Conservation (phyloP, 2,113 vertebrate genomes). For the Isurus oxyrinchus region DNA sequence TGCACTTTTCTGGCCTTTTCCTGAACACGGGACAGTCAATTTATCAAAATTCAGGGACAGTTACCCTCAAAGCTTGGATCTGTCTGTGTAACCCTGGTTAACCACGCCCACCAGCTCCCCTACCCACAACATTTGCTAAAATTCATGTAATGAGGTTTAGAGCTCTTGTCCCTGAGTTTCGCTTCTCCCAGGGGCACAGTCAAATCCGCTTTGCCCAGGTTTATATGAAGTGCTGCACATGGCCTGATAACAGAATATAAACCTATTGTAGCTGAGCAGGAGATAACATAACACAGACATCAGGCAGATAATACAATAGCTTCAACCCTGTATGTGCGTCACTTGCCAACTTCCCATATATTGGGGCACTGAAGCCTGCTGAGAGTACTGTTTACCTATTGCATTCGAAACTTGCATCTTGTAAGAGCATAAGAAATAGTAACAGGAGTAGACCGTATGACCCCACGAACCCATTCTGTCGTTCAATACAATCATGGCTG, state of each 20-base stretch:
- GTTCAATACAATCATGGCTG: neutral
- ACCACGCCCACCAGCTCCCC: neutral
- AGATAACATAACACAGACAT: neutral
- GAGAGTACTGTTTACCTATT: neutral
- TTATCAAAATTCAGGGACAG: neutral
- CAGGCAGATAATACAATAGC: neutral
- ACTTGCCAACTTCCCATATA: neutral
- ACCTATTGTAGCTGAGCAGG: neutral
- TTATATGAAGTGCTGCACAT: slow-evolving; percentile 10
- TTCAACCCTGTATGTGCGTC: neutral
- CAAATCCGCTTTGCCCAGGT: slow-evolving; percentile 16
- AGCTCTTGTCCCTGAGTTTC: neutral
- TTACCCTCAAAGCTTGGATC: neutral
- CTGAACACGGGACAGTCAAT: neutral
- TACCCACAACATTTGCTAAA: neutral
- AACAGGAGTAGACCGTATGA: neutral
- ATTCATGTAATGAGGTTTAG: neutral
- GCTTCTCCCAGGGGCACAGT: neutral
- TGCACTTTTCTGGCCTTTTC: neutral
- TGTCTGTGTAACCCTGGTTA: neutral
- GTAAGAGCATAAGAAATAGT: neutral
- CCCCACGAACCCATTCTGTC: neutral
- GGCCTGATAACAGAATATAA: slow-evolving; percentile 5
- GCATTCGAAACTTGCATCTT: neutral
- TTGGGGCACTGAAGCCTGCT: neutral